A percentile compares a stretch with the other conserved stretches of the same genome.
Conservation (phyloP, 2,113 vertebrate genomes). For the Corythornis madagascariensis region DNA sequence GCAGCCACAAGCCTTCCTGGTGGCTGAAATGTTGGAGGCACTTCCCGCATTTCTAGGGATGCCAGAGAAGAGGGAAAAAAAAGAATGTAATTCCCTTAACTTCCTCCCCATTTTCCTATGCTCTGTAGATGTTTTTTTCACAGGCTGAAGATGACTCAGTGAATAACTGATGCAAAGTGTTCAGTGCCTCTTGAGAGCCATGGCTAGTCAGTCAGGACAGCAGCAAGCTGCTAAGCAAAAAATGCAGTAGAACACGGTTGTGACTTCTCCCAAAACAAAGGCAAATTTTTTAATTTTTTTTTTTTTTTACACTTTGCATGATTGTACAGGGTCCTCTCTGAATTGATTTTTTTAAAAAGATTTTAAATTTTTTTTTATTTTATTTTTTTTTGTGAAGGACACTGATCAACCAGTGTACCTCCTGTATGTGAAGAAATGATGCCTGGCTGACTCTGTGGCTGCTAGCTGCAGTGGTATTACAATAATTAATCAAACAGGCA, state of each 20-base stretch:
- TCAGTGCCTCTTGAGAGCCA: not conserved
- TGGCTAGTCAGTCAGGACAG: not conserved
- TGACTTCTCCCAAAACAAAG: not conserved
- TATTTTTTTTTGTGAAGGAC: not conserved
- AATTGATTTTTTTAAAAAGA: not conserved
- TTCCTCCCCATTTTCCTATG: not conserved
- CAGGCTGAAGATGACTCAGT: not conserved
- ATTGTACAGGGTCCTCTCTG: not conserved
- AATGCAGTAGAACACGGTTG: fast-evolving
- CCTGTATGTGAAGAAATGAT: not conserved
- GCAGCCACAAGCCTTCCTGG: not conserved
- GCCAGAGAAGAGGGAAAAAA: not conserved
- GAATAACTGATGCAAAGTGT: not conserved
- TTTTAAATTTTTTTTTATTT: too few species aligned
- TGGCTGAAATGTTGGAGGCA: not conserved
- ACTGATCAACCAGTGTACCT: not conserved
- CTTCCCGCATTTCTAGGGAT: not conserved
- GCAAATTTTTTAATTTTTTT: too few species aligned
- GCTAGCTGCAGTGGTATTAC: not conserved
- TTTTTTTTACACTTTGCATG: not conserved
- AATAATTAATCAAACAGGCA: not conserved
- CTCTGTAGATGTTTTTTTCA: not conserved
- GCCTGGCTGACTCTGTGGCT: not conserved
- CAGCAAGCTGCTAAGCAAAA: not conserved
- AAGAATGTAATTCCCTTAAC: not conserved